These are phyloP conservation scores for Equus quagga DNA, from an alignment of 2,113 vertebrate genomes.

Conservation along the genomic window DNA sequence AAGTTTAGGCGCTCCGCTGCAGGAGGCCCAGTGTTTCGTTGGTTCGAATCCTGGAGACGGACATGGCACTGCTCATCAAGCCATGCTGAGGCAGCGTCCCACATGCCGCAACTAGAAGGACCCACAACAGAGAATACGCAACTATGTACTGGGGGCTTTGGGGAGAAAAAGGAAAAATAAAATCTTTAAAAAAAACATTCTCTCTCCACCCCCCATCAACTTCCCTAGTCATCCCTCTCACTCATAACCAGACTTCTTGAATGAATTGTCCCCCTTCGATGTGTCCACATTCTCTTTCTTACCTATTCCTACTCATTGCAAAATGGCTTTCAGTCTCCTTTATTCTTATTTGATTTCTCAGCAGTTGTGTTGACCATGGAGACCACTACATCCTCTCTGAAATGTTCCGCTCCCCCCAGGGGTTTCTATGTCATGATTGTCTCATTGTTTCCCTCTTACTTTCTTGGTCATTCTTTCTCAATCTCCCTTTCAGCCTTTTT, in stretches of 20 bases:
- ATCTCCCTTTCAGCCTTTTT: background rate
- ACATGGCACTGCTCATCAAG: no score
- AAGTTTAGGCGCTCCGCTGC: no score
- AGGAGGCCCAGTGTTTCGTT: no score
- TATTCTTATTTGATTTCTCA: background rate
- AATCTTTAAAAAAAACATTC: background rate
- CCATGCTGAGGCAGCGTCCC: no score
- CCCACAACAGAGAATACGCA: no score
- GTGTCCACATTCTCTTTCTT: background rate
- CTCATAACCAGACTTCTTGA: background rate
- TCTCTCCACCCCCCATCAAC: background rate
- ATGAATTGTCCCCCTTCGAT: background rate
- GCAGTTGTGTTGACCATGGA: background rate
- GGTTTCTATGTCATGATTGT: background rate
- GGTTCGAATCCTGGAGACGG: no score
- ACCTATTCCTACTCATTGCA: background rate
- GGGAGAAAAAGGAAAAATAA: no score
- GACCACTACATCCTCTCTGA: background rate
- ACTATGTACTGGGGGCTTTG: no score
- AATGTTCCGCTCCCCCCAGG: rapidly evolving
- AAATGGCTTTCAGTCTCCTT: background rate
- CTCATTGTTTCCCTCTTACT: background rate
- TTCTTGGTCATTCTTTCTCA: background rate
- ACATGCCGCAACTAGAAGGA: no score
- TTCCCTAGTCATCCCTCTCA: background rate